Conservation (phyloP, 2,888 invertebrate species). For the Ferdinandea cuprea region DNA sequence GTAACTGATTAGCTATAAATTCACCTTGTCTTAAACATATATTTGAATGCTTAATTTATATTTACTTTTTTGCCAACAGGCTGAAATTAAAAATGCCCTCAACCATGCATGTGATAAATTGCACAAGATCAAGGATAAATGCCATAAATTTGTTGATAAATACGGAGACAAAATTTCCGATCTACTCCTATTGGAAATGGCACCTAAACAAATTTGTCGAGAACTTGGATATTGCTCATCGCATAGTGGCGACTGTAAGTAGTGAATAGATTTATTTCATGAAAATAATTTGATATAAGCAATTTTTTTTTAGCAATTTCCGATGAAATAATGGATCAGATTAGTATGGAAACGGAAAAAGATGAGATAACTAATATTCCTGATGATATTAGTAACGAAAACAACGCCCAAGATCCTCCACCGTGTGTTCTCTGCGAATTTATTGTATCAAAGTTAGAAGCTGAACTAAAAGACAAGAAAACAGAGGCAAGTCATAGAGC, state of each 20-base stretch:
- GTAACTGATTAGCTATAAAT: too few relatives aligned
- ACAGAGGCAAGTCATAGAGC: slow-evolving; percentile 84
- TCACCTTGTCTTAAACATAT: too few relatives aligned
- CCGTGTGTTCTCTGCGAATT: slow-evolving; percentile 92
- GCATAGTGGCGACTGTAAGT: slow-evolving; percentile 80
- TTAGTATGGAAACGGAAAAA: slow-evolving; percentile 19
- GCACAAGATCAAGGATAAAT: slow-evolving; percentile 84
- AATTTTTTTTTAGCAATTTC: not conserved
- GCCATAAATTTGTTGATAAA: slow-evolving; percentile 88
- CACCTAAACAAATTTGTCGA: slow-evolving; percentile 88
- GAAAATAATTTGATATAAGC: not conserved
- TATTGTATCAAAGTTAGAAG: slow-evolving; percentile 89
- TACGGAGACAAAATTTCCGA: slow-evolving; percentile 89
- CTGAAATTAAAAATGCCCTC: slow-evolving; percentile 80
- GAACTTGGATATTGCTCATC: slow-evolving; percentile 86
- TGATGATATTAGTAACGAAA: slow-evolving; percentile 63
- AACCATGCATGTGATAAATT: slow-evolving; percentile 80
- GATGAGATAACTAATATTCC: not conserved
- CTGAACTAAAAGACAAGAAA: slow-evolving; percentile 88
- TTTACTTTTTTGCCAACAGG: slow-evolving; percentile 59
- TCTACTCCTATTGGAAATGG: slow-evolving; percentile 87
- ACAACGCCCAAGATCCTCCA: slow-evolving; percentile 80
- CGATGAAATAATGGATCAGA: slow-evolving; percentile 18
- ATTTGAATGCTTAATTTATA: not conserved
- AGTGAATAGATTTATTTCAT: not conserved